Conservation (phyloP, 2,888 invertebrate genomes). For the Fragum whitleyi region DNA sequence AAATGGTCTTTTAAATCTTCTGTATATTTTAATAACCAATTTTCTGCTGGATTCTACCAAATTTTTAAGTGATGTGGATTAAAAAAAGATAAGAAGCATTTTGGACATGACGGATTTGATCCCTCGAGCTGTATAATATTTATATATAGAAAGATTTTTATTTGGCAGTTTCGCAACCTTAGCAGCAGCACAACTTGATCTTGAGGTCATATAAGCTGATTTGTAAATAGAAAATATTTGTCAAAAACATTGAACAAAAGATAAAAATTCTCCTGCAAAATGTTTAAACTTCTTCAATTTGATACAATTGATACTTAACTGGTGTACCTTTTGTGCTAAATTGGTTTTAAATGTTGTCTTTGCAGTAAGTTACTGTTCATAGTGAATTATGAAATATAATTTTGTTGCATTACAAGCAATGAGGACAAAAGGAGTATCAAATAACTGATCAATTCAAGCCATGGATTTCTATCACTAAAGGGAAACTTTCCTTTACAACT, state of each 20-base stretch:
- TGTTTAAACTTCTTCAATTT: slow-evolving; percentile 21
- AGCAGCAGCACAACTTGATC: slow-evolving; percentile 60
- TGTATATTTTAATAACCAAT: slow-evolving; percentile 14
- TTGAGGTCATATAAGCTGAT: slow-evolving; percentile 59
- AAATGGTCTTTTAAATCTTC: slow-evolving; percentile 28
- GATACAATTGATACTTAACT: slow-evolving; percentile 61
- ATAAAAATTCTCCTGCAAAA: slow-evolving; percentile 37
- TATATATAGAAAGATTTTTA: slow-evolving; percentile 32
- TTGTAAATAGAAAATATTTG: slow-evolving; percentile 68
- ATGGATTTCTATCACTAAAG: too few species aligned
- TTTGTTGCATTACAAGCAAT: too few species aligned
- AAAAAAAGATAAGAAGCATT: slow-evolving; percentile 30
- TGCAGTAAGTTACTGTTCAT: slow-evolving; percentile 8
- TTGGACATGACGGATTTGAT: slow-evolving; percentile 45
- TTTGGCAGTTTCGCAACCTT: slow-evolving; percentile 62
- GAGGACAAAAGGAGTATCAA: too few species aligned
- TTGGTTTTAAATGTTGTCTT: slow-evolving; percentile 27
- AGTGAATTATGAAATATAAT: too few species aligned
- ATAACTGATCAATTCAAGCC: too few species aligned
- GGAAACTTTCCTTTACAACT: too few species aligned
- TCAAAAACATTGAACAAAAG: slow-evolving; percentile 61
- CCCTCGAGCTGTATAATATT: slow-evolving; percentile 44
- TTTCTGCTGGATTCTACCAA: slow-evolving; percentile 66
- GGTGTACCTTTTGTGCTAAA: slow-evolving; percentile 51
- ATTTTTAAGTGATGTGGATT: slow-evolving; percentile 44